Evolutionary conservation across 2,113 vertebrate genomes (phyloP), one percentile per base, ranked within the genome.

Genomic region (Vidua chalybeata): DNA sequence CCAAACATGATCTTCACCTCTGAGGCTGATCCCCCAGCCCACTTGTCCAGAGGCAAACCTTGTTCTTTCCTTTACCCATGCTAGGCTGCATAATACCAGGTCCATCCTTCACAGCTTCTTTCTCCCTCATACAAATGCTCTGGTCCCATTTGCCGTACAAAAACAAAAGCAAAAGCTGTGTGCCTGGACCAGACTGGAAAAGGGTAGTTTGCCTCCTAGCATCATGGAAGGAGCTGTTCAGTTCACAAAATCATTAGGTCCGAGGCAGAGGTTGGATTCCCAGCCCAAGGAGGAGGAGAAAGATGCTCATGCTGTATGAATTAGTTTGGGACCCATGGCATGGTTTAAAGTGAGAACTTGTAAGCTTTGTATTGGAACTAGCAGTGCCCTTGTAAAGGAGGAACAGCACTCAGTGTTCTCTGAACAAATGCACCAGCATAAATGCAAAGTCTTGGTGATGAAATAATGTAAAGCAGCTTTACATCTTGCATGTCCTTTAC

Each of bases 301-400:
- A 7, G 17, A 0, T 43, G 16, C 10, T 67, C 10, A 5, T 0
- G 2, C 21, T 56, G 6, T 59, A 6, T 61, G 16, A 69, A 10
- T 33, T 23, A n/a, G 4, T 33, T 67, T 51, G 26, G 56, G 55
- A 52, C 4, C 16, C n/a, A 10, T 14, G 33, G 15, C 48, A 75
- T 1, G 46, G 39, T 31, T 64, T 28, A 21, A 66, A 75, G 30
- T 7, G 19, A 55, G 16, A 5, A 39, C 46, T 2, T 1, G 2
- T 22, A 58, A 92, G 19, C 4, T 71, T 64, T 73, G 22, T 0
- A 0, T 6, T 46, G 55, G 13, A 80, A 27, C 46, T 66, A 39
- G 14, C 22, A 55, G 46, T 2, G 2, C 16, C 26, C 33, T 66
- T 0, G 0, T 58, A 30, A 77, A 78, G 0, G 1, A 10, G 14